Evolutionary conservation across 2,888 invertebrate genomes (phyloP), one percentile per base, ranked within the genome.

Genomic region (Caenorhabditis virilis): DNA sequence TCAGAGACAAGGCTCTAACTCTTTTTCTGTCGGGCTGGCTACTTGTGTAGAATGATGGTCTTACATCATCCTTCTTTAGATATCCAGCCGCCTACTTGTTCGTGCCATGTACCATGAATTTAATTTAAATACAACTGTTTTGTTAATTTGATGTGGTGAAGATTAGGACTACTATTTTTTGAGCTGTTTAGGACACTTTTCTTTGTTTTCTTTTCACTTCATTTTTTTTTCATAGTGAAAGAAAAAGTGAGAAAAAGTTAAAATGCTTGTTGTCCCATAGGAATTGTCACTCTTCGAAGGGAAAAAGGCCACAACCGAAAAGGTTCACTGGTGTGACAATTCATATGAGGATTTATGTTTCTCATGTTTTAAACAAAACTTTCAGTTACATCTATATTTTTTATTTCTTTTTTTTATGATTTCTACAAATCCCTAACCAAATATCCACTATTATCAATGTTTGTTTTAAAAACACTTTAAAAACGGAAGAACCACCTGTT

Each of bases 1-100:
- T 72, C 68, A 66, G 52, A 23, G 35, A 57, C 39, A 39, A 50
- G 45, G 30, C 6, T 13, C 13, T 30, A 6, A 9, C 13, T 30
- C 13, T 30, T 30, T 30, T 30, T 30, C 6, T 30, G 6, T 30
- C 13, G 6, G 30, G 30, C 7, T 30, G 30, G 30, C 13, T 13
- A 9, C 30, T 30, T 30, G 30, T 9, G 7, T 13, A 9, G 7
- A 30, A 30, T 6, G 30, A 13, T 30, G 30, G 30, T 6, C 6
- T 9, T 30, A n/a, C n/a, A n/a, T n/a, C n/a, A n/a, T n/a, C n/a
- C n/a, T n/a, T n/a, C n/a, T n/a, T n/a, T n/a, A n/a, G n/a, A n/a
- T n/a, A n/a, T n/a, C n/a, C n/a, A n/a, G n/a, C n/a, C n/a, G n/a
- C n/a, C n/a, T n/a, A n/a, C n/a, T n/a, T n/a, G n/a, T n/a, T 15